Percentiles rank a stretch among this genome's conserved stretches.
Evolutionary conservation across 2,113 vertebrate genomes (phyloP).

Genomic region (Canis aureus): DNA sequence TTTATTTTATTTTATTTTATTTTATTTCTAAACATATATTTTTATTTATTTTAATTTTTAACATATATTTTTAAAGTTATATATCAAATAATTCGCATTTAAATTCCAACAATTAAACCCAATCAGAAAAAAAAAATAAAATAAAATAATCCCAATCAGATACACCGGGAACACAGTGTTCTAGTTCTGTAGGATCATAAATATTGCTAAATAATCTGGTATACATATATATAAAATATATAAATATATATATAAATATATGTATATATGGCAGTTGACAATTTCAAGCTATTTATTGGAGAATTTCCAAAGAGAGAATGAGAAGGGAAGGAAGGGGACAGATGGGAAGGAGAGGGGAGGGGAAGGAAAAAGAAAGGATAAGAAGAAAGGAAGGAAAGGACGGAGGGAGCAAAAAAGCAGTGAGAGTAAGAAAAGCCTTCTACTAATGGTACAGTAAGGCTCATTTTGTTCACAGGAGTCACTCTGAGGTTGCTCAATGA

Average conservation of each 20-base stretch:
- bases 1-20: background rate
- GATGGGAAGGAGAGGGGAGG: accelerated
- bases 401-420: background rate
- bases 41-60: background rate
- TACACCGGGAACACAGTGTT: background rate
- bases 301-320: background rate
- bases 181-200: background rate
- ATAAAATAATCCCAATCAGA: background rate
- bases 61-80: slow-evolving; percentile 28
- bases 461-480: background rate
- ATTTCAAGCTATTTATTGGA: background rate
- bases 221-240: background rate
- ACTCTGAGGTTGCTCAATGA: background rate
- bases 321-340: accelerated
- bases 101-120: background rate
- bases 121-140: no score
- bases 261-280: background rate
- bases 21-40: slow-evolving; percentile 21
- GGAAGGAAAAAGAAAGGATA: no score
- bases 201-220: background rate
- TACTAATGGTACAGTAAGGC: background rate
- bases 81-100: slow-evolving; percentile 16
- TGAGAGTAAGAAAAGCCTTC: background rate
- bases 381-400: accelerated
- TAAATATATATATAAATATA: background rate